Evolutionary conservation across 1,140 invertebrate genomes (phyloP).

Genomic region (Lucilia cuprina): DNA sequence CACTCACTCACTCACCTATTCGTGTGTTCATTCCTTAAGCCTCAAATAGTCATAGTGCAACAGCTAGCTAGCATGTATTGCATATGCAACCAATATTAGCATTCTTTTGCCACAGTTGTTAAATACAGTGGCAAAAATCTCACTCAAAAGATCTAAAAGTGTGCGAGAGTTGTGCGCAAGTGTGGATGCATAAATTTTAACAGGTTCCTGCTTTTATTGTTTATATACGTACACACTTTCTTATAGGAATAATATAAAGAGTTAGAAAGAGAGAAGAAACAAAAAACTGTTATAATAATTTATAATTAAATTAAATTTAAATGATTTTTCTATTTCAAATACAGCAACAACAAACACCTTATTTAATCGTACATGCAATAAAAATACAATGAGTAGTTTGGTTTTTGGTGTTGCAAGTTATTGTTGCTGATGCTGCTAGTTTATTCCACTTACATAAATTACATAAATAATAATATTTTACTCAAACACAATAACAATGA

Average conservation of each 20-base stretch:
- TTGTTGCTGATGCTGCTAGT: background rate
- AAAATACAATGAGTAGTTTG: background rate
- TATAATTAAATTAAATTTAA: conserved; percentile 10
- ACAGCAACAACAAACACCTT: background rate
- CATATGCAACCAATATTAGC: background rate
- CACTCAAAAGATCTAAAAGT: background rate
- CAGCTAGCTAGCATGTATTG: background rate
- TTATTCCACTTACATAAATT: conserved; percentile 3
- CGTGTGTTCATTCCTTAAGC: background rate
- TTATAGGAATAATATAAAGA: background rate
- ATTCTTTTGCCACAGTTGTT: background rate
- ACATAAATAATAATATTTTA: background rate
- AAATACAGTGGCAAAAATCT: background rate
- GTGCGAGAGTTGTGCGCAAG: background rate
- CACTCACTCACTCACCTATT: background rate
- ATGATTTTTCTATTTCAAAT: conserved; percentile 1
- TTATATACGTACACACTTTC: background rate
- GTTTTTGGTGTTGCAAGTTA: background rate
- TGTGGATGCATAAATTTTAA: background rate
- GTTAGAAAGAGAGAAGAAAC: background rate
- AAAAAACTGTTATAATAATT: conserved; percentile 14
- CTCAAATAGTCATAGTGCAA: background rate
- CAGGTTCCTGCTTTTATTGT: background rate
- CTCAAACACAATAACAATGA: background rate
- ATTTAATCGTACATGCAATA: background rate